Conservation (phyloP, 2,797 vertebrate genomes). For the Gila robusta region DNA sequence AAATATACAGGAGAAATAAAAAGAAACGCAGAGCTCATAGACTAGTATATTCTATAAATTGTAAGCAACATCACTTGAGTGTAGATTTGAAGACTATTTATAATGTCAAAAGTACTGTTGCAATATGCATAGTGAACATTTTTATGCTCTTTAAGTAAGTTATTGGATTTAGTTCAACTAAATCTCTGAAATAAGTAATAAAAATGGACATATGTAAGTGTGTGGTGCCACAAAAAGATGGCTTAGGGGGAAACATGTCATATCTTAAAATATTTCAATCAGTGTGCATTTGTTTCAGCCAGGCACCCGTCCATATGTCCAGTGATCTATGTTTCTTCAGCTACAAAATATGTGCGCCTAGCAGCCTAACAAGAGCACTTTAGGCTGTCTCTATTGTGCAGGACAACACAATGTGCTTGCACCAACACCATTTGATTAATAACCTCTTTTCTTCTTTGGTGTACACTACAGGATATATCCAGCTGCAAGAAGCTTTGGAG, state of each 20-base stretch:
- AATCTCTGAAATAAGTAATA: conserved; percentile 16
- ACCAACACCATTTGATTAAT: conserved; percentile 84
- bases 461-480: conserved; percentile 83
- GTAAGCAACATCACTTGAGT: background rate
- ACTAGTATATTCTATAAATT: background rate
- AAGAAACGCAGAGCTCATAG: background rate
- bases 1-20: conserved; percentile 18
- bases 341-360: conserved; percentile 45
- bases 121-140: background rate
- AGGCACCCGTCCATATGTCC: conserved; percentile 14
- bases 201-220: conserved; percentile 5
- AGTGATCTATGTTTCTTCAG: conserved; percentile 41
- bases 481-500: conserved; percentile 79
- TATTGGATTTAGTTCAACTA: background rate
- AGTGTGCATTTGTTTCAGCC: conserved; percentile 30
- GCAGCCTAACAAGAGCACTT: conserved; percentile 60
- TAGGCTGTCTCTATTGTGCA: conserved; percentile 59
- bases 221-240: background rate
- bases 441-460: conserved; percentile 78
- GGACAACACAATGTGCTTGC: conserved; percentile 83
- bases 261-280: conserved; percentile 40
- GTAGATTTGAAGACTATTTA: conserved; percentile 2
- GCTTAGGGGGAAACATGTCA: conserved; percentile 15
- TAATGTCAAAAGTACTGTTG: background rate
- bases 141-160: background rate